These are phyloP conservation scores for Chelonus insularis DNA, from an alignment of 1,140 invertebrate genomes.

Conservation along the genomic window DNA sequence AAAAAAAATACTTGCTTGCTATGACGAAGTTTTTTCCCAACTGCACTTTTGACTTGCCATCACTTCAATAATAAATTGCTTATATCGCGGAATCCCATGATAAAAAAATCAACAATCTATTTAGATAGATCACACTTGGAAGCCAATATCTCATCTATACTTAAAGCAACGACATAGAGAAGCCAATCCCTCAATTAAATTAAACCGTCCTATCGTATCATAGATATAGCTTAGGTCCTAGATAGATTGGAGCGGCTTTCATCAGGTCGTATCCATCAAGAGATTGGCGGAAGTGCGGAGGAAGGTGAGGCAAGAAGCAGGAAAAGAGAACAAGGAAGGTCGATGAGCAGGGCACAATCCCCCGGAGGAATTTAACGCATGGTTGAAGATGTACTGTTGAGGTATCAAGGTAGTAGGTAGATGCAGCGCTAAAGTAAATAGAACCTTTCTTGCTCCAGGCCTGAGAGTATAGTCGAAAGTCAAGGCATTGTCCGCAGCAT, in stretches of 20 bases:
- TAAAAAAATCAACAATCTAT: no score
- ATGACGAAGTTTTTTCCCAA: no score
- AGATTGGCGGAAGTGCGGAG: not conserved
- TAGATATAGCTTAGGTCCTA: no score
- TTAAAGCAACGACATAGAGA: no score
- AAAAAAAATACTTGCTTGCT: no score
- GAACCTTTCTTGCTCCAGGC: slow-evolving; percentile 33
- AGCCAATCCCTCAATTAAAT: slow-evolving; percentile 14
- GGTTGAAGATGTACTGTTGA: slow-evolving; percentile 46
- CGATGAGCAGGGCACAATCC: slow-evolving; percentile 42
- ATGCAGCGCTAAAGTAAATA: slow-evolving; percentile 42
- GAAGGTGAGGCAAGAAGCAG: not conserved
- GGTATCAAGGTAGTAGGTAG: slow-evolving; percentile 21
- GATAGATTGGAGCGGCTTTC: slow-evolving; percentile 5
- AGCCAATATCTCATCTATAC: no score
- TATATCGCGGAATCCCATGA: no score
- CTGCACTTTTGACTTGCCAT: no score
- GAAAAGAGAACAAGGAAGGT: slow-evolving; percentile 11
- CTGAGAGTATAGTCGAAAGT: slow-evolving; percentile 15
- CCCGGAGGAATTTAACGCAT: slow-evolving; percentile 56
- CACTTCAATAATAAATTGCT: no score
- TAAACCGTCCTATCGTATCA: slow-evolving; percentile 9
- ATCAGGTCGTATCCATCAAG: slow-evolving; percentile 6
- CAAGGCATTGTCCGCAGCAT: not conserved
- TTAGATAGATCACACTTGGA: no score